Percentiles rank a stretch among this genome's conserved stretches.
These are phyloP conservation scores for Pangasius larnaudii DNA, from an alignment of 2,797 vertebrate species.

Conservation along the genomic window DNA sequence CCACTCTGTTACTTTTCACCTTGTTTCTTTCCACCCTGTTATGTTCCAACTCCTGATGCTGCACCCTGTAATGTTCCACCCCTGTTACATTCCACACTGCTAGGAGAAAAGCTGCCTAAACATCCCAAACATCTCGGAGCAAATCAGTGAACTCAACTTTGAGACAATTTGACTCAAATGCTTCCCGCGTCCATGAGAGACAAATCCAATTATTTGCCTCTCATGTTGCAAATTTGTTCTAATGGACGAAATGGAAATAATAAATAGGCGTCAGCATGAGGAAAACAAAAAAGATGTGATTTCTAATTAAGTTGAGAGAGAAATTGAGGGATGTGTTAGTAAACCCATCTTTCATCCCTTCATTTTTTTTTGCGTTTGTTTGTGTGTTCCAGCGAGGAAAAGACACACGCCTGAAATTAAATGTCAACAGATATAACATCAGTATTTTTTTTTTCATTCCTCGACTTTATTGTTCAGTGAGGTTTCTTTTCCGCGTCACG, in stretches of 20 bases:
- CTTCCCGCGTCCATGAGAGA: constrained; percentile 75
- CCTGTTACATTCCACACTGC: neutral
- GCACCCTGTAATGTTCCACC: neutral
- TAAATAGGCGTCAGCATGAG: constrained; percentile 78
- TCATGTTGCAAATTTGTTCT: constrained; percentile 84
- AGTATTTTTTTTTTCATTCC: constrained; percentile 51
- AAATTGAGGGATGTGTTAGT: constrained; percentile 77
- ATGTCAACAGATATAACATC: constrained; percentile 81
- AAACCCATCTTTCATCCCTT: constrained; percentile 80
- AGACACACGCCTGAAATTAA: constrained; percentile 72
- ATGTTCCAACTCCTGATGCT: neutral
- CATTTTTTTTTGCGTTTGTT: constrained; percentile 65
- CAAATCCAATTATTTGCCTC: constrained; percentile 86
- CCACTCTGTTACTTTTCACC: neutral
- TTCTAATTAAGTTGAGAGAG: constrained; percentile 86
- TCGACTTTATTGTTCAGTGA: constrained; percentile 82
- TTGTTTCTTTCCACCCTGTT: neutral
- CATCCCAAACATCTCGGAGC: constrained; percentile 68
- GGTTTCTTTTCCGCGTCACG: constrained; percentile 64
- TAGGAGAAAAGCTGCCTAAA: neutral
- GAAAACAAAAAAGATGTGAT: constrained; percentile 81
- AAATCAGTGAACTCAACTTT: constrained; percentile 72
- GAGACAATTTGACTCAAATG: constrained; percentile 76
- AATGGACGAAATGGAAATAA: constrained; percentile 78
- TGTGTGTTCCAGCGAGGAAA: constrained; percentile 64